Conservation (phyloP, 2,113 vertebrate genomes). For the Gnathochromis pfefferi region DNA sequence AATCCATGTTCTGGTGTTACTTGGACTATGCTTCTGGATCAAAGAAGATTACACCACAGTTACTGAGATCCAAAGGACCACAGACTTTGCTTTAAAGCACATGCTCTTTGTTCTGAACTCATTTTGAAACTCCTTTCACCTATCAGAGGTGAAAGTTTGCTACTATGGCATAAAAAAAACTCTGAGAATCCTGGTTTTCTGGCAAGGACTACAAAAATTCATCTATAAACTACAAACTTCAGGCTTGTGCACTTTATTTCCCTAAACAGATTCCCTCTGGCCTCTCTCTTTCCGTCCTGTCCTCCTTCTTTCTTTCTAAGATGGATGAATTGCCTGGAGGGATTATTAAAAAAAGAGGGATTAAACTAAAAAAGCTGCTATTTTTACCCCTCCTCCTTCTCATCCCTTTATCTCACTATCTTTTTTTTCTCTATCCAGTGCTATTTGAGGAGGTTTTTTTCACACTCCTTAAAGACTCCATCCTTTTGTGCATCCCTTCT, state of each 20-base stretch:
- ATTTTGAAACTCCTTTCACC: conserved; percentile 20
- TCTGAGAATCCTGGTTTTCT: conserved; percentile 16
- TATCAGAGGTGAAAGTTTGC: conserved; percentile 23
- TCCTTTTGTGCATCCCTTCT: background rate
- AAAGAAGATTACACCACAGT: background rate
- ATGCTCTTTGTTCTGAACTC: background rate
- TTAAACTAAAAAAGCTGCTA: conserved; percentile 59
- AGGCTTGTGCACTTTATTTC: conserved; percentile 67
- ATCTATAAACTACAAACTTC: conserved; percentile 48
- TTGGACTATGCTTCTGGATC: background rate
- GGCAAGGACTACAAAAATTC: conserved; percentile 23
- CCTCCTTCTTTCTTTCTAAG: conserved; percentile 23
- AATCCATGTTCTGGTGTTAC: background rate
- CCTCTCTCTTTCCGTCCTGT: background rate
- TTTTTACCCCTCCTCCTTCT: background rate
- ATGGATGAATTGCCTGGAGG: conserved; percentile 35
- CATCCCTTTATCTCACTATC: conserved; percentile 27
- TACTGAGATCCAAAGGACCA: background rate
- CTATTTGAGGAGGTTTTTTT: conserved; percentile 26
- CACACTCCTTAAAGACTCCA: conserved; percentile 3
- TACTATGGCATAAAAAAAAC: conserved; percentile 14
- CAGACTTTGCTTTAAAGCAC: background rate
- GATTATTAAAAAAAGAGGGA: conserved; percentile 31
- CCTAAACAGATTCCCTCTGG: conserved; percentile 10
- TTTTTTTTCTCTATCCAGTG: conserved; percentile 8